Evolutionary conservation across 2,113 vertebrate species (phyloP), one percentile per base, ranked within the genome.

Genomic region (Haemorhous mexicanus): DNA sequence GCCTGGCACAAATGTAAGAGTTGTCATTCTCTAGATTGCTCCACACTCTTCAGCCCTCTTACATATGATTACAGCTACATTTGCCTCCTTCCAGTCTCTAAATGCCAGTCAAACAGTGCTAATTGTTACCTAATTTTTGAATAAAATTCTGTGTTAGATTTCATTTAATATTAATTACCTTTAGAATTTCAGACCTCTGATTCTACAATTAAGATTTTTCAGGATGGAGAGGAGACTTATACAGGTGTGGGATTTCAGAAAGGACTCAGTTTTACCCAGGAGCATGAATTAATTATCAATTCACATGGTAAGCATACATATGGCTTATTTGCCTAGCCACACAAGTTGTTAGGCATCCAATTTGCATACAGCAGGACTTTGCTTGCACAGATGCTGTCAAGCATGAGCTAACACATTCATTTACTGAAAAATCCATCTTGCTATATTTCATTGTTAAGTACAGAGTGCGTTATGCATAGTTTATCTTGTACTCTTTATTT

Each of bases 311-410:
- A 74, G 59, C 46, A 63, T 78, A 33, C 56, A 77, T 89, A 84
- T 87, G 84, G 84, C 74, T 81, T 94, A 49, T 91, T 96, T 96
- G 73, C 80, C 77, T 78, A 94, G 69, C 91, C 82, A 86, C 82
- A 91, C 90, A 88, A 93, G 75, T 91, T 86, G 85, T 78, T 85
- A 88, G 50, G 82, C 75, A 68, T 88, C 55, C 33, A 33, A 86
- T 95, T 93, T 95, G 76, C 90, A 91, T 94, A 83, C 78, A 95
- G 82, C 72, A 91, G 81, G 73, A 89, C 87, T 93, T 93, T 50
- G 30, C 91, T 93, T 90, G 70, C 78, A 85, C 78, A 91, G 84
- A 87, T 62, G 72, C 75, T 90, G 85, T 70, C 70, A 58, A 83
- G 39, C 46, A 84, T 81, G 79, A 90, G 50, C 63, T 92, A 69